Conservation (phyloP, 2,797 vertebrate genomes). For the Anolis apletophallus region DNA sequence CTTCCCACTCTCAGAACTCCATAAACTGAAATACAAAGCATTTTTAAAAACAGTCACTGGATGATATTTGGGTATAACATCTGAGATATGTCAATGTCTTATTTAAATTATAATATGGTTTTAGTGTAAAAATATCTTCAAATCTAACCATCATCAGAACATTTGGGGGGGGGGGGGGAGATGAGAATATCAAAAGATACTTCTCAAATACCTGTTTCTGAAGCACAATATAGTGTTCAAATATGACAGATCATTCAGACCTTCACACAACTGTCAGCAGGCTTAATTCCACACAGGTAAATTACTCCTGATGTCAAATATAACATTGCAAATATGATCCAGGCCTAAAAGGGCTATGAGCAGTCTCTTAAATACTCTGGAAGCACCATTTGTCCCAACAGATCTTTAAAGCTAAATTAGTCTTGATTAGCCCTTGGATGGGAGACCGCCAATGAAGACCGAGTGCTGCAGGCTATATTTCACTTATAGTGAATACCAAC, state of each 20-base stretch:
- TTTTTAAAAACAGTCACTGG: constrained; percentile 17
- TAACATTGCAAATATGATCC: no score
- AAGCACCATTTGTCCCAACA: no score
- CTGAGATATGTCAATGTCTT: constrained; percentile 6
- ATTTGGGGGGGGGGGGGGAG: not conserved
- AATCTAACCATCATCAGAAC: not conserved
- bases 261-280: not conserved
- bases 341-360: no score
- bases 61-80: constrained; percentile 21
- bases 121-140: no score
- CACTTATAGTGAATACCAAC: no score
- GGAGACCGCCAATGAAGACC: no score
- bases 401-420: no score
- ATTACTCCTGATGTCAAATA: not conserved
- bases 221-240: not conserved
- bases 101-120: constrained; percentile 4
- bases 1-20: constrained; percentile 81
- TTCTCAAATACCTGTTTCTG: not conserved
- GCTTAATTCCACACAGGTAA: not conserved
- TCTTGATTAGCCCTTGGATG: no score
- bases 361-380: no score
- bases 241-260: not conserved
- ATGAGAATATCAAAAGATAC: not conserved
- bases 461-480: no score
- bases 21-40: constrained; percentile 80